These are phyloP conservation scores for Chrysoperla carnea DNA, from an alignment of 1,140 invertebrate species.

Conservation along the genomic window DNA sequence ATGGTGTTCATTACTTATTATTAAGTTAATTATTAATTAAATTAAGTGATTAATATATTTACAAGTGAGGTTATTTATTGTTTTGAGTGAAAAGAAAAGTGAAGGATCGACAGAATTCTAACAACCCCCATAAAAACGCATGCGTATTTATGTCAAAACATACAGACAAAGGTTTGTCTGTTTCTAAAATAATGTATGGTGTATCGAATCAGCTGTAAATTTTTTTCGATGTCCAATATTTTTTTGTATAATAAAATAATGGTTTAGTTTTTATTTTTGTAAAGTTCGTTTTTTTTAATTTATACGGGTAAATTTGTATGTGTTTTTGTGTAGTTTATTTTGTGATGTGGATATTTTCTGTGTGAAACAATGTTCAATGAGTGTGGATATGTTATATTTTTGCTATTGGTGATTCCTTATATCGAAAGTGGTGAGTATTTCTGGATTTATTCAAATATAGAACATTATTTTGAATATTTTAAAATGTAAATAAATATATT, in stretches of 20 bases:
- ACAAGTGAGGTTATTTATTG: background rate
- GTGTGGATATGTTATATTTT: slow-evolving; percentile 34
- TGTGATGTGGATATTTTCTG: slow-evolving; percentile 7
- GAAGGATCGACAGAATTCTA: background rate
- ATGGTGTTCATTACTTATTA: no score
- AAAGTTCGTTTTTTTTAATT: no score
- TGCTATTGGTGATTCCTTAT: slow-evolving; percentile 32
- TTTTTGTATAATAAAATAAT: background rate
- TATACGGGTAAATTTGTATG: slow-evolving; percentile 10
- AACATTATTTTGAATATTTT: background rate
- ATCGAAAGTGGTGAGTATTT: slow-evolving; percentile 33
- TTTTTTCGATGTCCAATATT: background rate
- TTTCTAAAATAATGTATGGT: background rate
- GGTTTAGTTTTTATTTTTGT: background rate
- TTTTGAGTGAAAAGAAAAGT: background rate
- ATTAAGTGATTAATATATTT: background rate
- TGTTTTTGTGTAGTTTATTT: slow-evolving; percentile 9
- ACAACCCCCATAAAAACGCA: background rate
- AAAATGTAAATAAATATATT: background rate
- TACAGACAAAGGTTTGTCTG: background rate
- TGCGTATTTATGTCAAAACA: background rate
- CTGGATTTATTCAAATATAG: background rate
- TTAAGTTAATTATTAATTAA: background rate
- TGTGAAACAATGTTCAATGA: slow-evolving; percentile 35
- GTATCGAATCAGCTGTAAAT: background rate